Conservation (phyloP, 2,113 vertebrate species). For the Synchiropus splendidus region DNA sequence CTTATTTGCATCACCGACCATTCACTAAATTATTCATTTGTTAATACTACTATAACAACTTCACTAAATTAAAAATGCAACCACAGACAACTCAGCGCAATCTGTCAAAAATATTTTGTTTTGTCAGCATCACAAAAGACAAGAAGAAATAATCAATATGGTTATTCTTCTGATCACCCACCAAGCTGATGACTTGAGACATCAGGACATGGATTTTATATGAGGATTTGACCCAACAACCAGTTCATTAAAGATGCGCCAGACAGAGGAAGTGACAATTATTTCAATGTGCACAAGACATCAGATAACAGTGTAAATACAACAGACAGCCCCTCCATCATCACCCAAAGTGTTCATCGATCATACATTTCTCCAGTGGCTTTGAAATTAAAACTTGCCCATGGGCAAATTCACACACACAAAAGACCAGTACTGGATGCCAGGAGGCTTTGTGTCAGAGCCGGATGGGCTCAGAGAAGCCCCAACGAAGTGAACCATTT, state of each 20-base stretch:
- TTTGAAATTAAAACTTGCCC: conserved; percentile 6
- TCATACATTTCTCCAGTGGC: conserved; percentile 7
- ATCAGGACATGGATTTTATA: not conserved
- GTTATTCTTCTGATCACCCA: too few species aligned
- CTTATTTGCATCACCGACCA: too few species aligned
- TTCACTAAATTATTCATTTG: too few species aligned
- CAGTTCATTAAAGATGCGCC: conserved; percentile 9
- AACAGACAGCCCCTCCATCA: conserved; percentile 17
- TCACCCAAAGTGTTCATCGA: conserved; percentile 17
- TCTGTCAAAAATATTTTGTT: too few species aligned
- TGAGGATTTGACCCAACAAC: conserved; percentile 12
- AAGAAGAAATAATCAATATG: too few species aligned
- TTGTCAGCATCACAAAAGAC: too few species aligned
- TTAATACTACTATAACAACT: too few species aligned
- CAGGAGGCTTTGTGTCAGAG: conserved; percentile 15
- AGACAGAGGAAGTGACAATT: conserved; percentile 11
- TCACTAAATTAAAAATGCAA: too few species aligned
- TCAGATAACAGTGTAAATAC: conserved; percentile 5
- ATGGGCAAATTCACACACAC: conserved; percentile 11
- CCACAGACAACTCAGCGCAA: too few species aligned
- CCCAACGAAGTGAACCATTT: conserved; percentile 15
- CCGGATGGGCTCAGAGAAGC: conserved; percentile 7
- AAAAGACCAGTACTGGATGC: conserved; percentile 13
- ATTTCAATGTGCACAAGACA: conserved; percentile 14
- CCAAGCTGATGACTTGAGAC: too few species aligned